Base-by-base conservation (phyloP, 2,797 vertebrate species). In the Arctocebus calabarensis region DNA sequence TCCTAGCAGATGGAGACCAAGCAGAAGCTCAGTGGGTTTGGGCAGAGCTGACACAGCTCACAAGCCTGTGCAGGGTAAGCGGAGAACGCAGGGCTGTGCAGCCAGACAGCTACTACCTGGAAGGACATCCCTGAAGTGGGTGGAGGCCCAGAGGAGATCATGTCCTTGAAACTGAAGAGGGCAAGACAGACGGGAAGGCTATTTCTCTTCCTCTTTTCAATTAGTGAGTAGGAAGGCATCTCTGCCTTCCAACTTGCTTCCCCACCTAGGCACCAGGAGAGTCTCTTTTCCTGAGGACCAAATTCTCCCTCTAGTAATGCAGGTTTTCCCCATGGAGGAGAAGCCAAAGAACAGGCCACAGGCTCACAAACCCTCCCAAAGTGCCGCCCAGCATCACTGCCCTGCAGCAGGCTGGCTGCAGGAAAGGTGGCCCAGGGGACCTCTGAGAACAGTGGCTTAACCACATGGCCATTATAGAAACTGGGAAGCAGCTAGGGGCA, bases 91-190 rank as follows among this genome's bases (percentile, higher is more conserved):
- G 48, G 16, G 20, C 45, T 48, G 40, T 0, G 25, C 25, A 5
- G 16, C 34, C 37, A 6, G 4, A 12, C 6, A 37, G 7, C 19
- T 8, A 37, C 25, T 14, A 3, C 40, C 73, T 2, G 5, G 3
- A 0, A 7, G 16, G 2, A 20, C 25, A 0, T 52, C 62, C 11
- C 22, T 4, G 83, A 23, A 34, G 9, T 12, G 23, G 23, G 23
- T 11, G 45, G 64, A 70, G 45, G 13, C 52, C 20, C 45, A 12
- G 12, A 37, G 62, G 45, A 8, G 45, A 34, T 5, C 1, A 23
- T 16, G 52, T 16, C 45, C 10, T 34, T 11, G n/a, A 37, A 70
- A 4, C 64, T 27, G 23, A 45, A 70, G 45, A 66, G 83, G 45
- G 45, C 45, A 0, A 19, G 17, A 23, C 62, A 7, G 45, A 52